Evolutionary conservation across 1,140 invertebrate species (phyloP).

Genomic region (Meloidogyne floridensis): DNA sequence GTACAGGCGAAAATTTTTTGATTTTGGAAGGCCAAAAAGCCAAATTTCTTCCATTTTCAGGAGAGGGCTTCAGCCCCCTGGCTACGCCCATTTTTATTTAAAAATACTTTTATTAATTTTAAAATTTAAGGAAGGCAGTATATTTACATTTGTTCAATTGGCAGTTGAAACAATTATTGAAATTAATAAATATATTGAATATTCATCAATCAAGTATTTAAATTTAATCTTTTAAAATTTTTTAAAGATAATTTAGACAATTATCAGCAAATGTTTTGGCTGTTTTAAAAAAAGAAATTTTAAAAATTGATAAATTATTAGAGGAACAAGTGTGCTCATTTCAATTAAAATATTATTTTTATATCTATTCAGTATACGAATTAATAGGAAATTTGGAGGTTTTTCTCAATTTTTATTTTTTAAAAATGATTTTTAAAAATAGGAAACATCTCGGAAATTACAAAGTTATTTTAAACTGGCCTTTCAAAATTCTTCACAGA

Average conservation of each 20-base stretch:
- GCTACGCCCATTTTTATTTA: no score
- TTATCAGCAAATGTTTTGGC: slow-evolving; percentile 48
- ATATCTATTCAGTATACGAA: slow-evolving; percentile 50
- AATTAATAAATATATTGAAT: slow-evolving; percentile 44
- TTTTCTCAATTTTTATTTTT: slow-evolving; percentile 12
- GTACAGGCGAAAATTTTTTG: no score
- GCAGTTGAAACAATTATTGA: slow-evolving; percentile 56
- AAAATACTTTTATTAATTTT: no score
- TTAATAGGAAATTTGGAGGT: slow-evolving; percentile 54
- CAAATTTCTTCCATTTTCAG: no score
- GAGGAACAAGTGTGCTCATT: slow-evolving; percentile 50
- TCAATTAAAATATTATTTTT: slow-evolving; percentile 49
- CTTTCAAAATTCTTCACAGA: slow-evolving; percentile 45
- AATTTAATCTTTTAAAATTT: slow-evolving; percentile 5
- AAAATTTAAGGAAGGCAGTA: slow-evolving; percentile 50
- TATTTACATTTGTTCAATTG: slow-evolving; percentile 55
- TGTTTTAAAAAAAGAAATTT: slow-evolving; percentile 46
- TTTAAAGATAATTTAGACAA: slow-evolving; percentile 45
- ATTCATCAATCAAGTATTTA: slow-evolving; percentile 52
- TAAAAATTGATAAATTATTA: slow-evolving; percentile 49
- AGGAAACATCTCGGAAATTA: slow-evolving; percentile 48
- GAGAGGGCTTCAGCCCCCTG: no score
- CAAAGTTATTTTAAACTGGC: slow-evolving; percentile 44
- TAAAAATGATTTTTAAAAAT: slow-evolving; percentile 4
- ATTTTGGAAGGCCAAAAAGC: no score